A percentile compares a stretch with the other conserved stretches of the same genome.
Conservation (phyloP, 2,888 invertebrate species). For the Drosophila neonasuta region DNA sequence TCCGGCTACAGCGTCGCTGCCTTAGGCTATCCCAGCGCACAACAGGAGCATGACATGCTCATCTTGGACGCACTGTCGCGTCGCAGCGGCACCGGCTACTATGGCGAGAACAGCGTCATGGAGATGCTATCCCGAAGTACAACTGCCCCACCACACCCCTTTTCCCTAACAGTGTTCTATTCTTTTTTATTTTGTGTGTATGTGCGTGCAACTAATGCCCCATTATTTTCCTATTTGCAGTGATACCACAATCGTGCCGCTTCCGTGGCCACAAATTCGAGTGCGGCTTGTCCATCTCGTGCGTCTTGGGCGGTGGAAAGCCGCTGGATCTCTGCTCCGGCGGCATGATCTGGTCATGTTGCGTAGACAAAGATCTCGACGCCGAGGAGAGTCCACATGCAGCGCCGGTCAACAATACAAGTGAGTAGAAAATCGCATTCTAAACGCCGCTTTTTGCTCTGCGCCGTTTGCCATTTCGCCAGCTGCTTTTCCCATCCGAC, state of each 20-base stretch:
- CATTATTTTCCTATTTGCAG: conserved; percentile 84
- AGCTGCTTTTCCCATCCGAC: conserved; percentile 44
- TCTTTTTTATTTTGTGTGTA: not conserved
- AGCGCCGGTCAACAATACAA: conserved; percentile 91
- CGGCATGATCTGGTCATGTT: conserved; percentile 97
- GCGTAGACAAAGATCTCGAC: conserved; percentile 89
- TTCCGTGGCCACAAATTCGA: conserved; percentile 93
- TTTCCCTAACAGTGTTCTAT: conserved; percentile 3
- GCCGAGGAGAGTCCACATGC: conserved; percentile 83
- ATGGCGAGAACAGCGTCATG: conserved; percentile 88
- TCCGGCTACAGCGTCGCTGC: conserved; percentile 33
- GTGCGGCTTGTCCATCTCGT: conserved; percentile 94
- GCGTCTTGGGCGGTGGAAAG: conserved; percentile 93
- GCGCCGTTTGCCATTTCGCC: conserved; percentile 11
- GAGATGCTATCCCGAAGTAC: conserved; percentile 93
- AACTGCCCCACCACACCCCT: conserved; percentile 47
- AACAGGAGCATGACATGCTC: conserved; percentile 89
- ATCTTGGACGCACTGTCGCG: conserved; percentile 88
- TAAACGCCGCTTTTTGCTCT: conserved; percentile 8
- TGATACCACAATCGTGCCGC: conserved; percentile 94
- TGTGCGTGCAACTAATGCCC: conserved; percentile 45
- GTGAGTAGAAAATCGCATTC: conserved; percentile 85
- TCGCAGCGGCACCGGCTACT: conserved; percentile 82
- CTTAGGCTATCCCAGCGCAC: conserved; percentile 79
- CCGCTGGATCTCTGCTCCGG: conserved; percentile 95